A percentile compares a stretch with the other conserved stretches of the same genome.
Evolutionary conservation across 2,113 vertebrate species (phyloP).

Genomic region (Gavia stellata): DNA sequence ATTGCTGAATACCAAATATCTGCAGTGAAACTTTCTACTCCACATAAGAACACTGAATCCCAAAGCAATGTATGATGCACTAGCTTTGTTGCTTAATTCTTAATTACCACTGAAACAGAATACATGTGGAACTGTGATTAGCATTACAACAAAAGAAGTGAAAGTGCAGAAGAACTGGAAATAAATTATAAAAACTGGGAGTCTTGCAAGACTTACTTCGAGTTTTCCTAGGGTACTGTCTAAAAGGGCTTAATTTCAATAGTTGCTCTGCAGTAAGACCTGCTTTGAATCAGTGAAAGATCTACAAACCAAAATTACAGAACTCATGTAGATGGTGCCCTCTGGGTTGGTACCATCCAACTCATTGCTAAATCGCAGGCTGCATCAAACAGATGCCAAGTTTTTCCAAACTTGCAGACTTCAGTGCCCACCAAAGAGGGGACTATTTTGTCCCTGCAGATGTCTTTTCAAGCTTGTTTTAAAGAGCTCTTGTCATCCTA

Average conservation of each 20-base stretch:
- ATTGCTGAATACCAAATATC: not conserved
- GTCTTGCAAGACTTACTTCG: not conserved
- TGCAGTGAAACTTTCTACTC: not conserved
- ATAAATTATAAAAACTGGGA: not conserved
- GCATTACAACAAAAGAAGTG: not conserved
- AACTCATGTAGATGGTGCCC: not conserved
- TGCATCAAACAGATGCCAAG: not conserved
- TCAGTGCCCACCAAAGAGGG: not conserved
- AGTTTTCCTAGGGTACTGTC: not conserved
- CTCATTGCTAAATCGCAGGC: not conserved
- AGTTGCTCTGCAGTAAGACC: not conserved
- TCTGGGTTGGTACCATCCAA: not conserved
- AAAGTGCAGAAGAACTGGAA: not conserved
- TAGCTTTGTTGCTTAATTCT: slow-evolving; percentile 15
- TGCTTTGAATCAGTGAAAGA: not conserved
- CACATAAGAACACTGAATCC: not conserved
- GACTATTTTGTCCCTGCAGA: not conserved
- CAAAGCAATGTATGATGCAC: not conserved
- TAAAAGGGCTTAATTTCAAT: not conserved
- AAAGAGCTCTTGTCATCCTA: not conserved
- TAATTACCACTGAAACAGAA: not conserved
- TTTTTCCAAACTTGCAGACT: not conserved
- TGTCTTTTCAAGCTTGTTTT: not conserved
- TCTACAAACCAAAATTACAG: not conserved
- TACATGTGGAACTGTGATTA: not conserved